Evolutionary conservation across 2,797 vertebrate genomes (phyloP), one percentile per base, ranked within the genome.

Genomic region (Hybognathus amarus): DNA sequence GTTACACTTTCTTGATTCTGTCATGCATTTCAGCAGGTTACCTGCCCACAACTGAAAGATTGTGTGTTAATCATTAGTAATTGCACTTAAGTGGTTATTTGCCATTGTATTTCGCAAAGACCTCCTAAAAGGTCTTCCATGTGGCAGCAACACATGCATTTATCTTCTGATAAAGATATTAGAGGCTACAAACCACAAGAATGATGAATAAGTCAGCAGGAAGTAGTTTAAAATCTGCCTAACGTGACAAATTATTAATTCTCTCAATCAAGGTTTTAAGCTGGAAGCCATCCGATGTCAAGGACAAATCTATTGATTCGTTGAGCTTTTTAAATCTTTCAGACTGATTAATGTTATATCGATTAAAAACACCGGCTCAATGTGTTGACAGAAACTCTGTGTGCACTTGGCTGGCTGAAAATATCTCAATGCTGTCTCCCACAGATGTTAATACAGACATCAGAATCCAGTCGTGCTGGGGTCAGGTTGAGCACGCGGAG

Each of bases 391-490:
- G 17, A 54, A 67, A 54, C 71, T 59, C 24, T 42, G 52, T 45
- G 63, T 69, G 73, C 36, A 8, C 17, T 27, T 45, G 64, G 74
- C 38, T 77, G 63, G 40, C 52, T 63, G 20, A 79, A n/a, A 47
- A 80, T 82, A 83, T n/a, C 82, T 85, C 77, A 74, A 67, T 84
- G 63, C 77, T 69, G 45, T 74, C 76, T 88, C 75, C 13, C 61
- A 77, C 79, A 84, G 77, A 75, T 86, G 76, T 81, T 86, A 83
- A 83, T 74, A 86, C 75, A 80, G 74, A 83, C 73, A 88, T 87
- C 85, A 77, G 56, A 74, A 74, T 87, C 74, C 50, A 76, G 64
- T 73, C 78, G n/a, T 61, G 76, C 63, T 73, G 68, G 45, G 80
- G 86, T 87, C 71, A 85, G 74, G 73, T 38, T 71, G 77, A 73